Base-by-base conservation (phyloP, 2,888 invertebrate species). In the Lycaena phlaeas region DNA sequence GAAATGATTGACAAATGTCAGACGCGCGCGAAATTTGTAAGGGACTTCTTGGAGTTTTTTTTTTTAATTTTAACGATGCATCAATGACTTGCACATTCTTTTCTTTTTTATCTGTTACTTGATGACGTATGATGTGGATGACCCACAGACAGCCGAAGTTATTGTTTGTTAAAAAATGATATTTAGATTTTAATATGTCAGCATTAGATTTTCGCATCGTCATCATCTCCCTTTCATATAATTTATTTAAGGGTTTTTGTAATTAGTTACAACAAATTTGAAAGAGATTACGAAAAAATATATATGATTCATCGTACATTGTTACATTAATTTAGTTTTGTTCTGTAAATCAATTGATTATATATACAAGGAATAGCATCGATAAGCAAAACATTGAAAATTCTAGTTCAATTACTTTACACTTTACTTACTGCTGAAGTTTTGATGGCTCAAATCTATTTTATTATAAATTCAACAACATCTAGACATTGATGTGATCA, bases 1-100 rank as follows among this genome's bases (percentile, higher is more conserved):
- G 72, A 69, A 64, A 62, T 81, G 82, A 82, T 81, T 81, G 84
- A 82, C 82, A 79, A 81, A 81, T 76, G 82, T 82, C 82, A 79
- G 69, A 49, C 55, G 63, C 63, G 63, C 59, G 58, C 52, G 52
- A 52, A 58, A 50, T 56, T 54, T 56, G 57, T 53, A 61, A 62
- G 60, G 59, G 56, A 52, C 53, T 49, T 51, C 43, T 41, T 58
- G 61, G 54, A 59, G 61, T 57, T 57, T 52, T 51, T 50, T 54
- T 52, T 50, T 54, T 50, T 49, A 46, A 50, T 57, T 52, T 46
- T 46, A 64, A 68, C 57, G 63, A 59, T 53, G 53, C 49, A 44
- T 43, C 50, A 53, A 54, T 71, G 68, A 70, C 64, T 68, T 56
- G 68, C 59, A 40, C 40, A 48, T 55, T 59, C 50, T 44, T 49